Conservation (phyloP, 2,113 vertebrate genomes). For the Cheilinus undulatus region DNA sequence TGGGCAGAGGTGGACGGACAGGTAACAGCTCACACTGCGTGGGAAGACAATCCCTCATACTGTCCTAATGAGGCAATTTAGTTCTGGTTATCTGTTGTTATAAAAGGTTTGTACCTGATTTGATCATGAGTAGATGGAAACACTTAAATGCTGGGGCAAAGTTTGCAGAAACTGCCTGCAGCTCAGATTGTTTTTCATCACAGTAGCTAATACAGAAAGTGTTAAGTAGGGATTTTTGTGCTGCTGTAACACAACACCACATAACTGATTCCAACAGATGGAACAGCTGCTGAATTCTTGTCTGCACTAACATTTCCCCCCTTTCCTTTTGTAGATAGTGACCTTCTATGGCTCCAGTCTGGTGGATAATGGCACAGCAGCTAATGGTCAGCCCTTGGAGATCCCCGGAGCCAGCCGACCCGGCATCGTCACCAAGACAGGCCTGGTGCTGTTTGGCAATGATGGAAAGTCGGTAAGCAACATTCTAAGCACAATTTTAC, state of each 20-base stretch:
- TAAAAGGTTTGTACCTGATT: too few relatives aligned
- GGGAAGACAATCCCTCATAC: not conserved
- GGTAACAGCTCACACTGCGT: conserved; percentile 70
- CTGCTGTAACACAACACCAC: not conserved
- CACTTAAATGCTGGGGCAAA: not conserved
- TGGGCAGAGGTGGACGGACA: conserved; percentile 89
- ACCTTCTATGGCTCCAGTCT: conserved; percentile 88
- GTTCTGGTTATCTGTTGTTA: not conserved
- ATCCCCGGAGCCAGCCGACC: conserved; percentile 84
- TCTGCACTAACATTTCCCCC: not conserved
- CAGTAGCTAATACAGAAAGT: not conserved
- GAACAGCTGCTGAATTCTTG: not conserved
- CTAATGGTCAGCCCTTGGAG: conserved; percentile 81
- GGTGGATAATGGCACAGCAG: conserved; percentile 60
- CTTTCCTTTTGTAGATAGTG: conserved; percentile 79
- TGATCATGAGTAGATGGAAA: not conserved
- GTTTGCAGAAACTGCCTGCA: not conserved
- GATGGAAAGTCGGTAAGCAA: conserved; percentile 84
- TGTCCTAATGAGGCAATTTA: not conserved
- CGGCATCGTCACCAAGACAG: conserved; percentile 82
- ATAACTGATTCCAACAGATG: not conserved
- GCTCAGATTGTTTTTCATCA: not conserved
- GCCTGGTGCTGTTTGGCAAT: conserved; percentile 88
- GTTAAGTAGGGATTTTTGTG: not conserved
- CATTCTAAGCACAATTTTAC: too few relatives aligned